Percentiles rank a stretch among this genome's conserved stretches.
Conservation (phyloP, 2,888 invertebrate species). For the Tortricodes alternella region DNA sequence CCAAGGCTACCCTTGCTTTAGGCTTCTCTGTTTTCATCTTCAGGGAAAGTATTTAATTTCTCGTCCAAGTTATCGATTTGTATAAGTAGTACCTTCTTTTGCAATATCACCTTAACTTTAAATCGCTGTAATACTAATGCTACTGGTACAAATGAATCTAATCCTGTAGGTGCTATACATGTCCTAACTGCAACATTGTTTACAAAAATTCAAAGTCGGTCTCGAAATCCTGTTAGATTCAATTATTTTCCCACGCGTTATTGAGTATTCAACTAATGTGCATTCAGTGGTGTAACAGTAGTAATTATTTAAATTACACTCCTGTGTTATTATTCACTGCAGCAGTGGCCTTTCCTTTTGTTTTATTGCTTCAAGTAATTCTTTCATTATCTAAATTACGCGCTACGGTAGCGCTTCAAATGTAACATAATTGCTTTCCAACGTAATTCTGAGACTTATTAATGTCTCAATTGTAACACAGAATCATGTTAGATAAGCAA, state of each 20-base stretch:
- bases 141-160: neutral
- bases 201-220: conserved; percentile 33
- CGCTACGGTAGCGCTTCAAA: conserved; percentile 37
- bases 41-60: conserved; percentile 40
- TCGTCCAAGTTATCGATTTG: too few species aligned
- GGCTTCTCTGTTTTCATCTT: conserved; percentile 49
- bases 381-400: conserved; percentile 51
- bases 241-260: conserved; percentile 63
- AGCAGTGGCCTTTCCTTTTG: conserved; percentile 56
- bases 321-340: conserved; percentile 50
- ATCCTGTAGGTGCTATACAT: neutral
- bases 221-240: conserved; percentile 48
- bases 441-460: neutral
- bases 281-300: conserved; percentile 52
- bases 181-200: conserved; percentile 26
- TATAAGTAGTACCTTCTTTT: too few species aligned
- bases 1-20: conserved; percentile 63
- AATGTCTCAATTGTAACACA: conserved; percentile 3
- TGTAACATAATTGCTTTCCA: conserved; percentile 32
- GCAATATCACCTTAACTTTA: neutral
- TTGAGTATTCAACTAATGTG: conserved; percentile 60
- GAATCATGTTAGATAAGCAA: neutral
- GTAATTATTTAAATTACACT: conserved; percentile 65
- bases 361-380: conserved; percentile 36
- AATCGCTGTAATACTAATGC: neutral